These are phyloP conservation scores for Pyrochroa serraticornis DNA, from an alignment of 2,888 invertebrate species.

Conservation along the genomic window DNA sequence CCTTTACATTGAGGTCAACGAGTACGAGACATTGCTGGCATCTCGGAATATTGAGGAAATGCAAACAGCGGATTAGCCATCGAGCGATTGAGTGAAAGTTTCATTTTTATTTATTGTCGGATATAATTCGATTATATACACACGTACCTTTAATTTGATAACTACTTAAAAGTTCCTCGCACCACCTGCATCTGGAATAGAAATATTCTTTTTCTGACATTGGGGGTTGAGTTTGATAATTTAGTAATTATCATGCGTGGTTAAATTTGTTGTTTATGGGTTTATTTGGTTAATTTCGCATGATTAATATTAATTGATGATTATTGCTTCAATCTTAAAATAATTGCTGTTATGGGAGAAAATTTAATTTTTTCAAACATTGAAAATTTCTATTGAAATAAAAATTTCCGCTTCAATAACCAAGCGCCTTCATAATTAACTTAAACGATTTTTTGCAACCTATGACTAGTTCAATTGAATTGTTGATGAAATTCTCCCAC, in stretches of 20 bases:
- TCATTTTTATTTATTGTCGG: slow-evolving; percentile 6
- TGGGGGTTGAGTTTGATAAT: slow-evolving; percentile 8
- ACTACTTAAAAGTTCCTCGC: slow-evolving; percentile 12
- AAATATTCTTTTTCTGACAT: slow-evolving; percentile 6
- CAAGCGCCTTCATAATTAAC: too few species aligned
- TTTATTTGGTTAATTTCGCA: not conserved
- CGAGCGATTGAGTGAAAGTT: slow-evolving; percentile 1
- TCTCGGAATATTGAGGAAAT: slow-evolving; percentile 12
- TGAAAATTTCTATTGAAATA: too few species aligned
- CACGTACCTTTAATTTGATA: slow-evolving; percentile 14
- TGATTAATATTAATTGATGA: slow-evolving; percentile 4
- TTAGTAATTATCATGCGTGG: slow-evolving; percentile 16
- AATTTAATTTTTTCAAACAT: too few species aligned
- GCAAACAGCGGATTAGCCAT: slow-evolving; percentile 4
- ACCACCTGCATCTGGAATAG: slow-evolving; percentile 20
- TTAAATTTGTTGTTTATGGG: not conserved
- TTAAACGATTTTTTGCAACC: too few species aligned
- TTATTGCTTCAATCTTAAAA: too few species aligned
- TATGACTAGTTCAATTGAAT: too few species aligned
- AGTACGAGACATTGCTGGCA: not conserved
- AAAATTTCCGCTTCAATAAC: too few species aligned
- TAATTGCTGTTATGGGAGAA: too few species aligned
- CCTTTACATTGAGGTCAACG: not conserved
- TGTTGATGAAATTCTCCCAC: too few species aligned
- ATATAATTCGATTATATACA: not conserved